A percentile compares a stretch with the other conserved stretches of the same genome.
These are phyloP conservation scores for Fopius arisanus DNA, from an alignment of 1,140 invertebrate genomes.

Conservation along the genomic window DNA sequence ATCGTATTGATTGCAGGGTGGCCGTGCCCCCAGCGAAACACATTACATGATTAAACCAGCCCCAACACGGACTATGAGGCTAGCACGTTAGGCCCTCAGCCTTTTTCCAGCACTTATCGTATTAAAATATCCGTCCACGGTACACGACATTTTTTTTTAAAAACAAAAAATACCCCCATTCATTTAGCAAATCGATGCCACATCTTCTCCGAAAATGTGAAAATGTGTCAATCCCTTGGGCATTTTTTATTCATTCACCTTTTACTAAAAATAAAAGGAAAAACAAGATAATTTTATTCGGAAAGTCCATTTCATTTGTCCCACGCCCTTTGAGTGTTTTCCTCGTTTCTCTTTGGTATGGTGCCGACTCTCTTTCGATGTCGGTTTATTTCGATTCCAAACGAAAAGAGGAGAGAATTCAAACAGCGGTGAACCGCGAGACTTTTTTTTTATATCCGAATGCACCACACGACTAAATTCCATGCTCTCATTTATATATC, in stretches of 20 bases:
- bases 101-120: conserved; percentile 65
- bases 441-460: conserved; percentile 5
- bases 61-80: neutral
- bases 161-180: neutral
- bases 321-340: neutral
- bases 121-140: conserved; percentile 59
- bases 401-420: neutral
- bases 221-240: neutral
- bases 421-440: neutral
- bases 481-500: conserved; percentile 25
- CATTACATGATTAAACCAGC: conserved; percentile 66
- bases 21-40: conserved; percentile 57
- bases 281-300: neutral
- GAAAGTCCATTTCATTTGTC: neutral
- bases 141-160: neutral
- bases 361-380: neutral
- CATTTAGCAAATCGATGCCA: neutral
- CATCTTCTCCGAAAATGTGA: neutral
- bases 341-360: neutral
- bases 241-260: neutral
- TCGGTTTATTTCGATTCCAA: neutral
- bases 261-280: neutral
- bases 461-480: conserved; percentile 28
- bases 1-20: conserved; percentile 61
- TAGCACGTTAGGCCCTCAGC: conserved; percentile 46